Base-by-base conservation (phyloP, 1,140 invertebrate species). In the Penaeus japonicus region DNA sequence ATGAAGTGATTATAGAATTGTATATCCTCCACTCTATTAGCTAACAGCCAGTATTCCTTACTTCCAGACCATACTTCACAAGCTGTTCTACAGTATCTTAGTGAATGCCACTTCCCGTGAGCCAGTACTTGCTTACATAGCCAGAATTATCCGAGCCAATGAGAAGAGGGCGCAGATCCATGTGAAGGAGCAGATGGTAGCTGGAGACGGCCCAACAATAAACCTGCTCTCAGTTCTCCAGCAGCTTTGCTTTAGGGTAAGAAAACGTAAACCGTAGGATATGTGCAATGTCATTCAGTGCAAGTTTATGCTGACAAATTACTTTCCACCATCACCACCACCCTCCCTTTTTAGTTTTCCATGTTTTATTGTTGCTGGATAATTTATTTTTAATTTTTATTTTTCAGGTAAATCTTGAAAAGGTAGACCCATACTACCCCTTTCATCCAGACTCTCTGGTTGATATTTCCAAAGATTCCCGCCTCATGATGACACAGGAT, bases 181-280 rank as follows among this genome's bases (percentile, higher is more conserved):
- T n/a, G 87, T 89, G 92, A 96, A 95, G 54, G 97, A 99, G 92
- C 94, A 96, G 90, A 93, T 95, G 0, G 94, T 98, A 0, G 96
- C 97, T 53, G 96, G 96, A 18, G 98, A 99, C 93, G 98, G 98
- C 1, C 98, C 98, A 92, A 98, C 99, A 96, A 92, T 99, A 54
- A 99, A 99, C 93, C 92, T 99, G 5, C 94, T 99, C 85, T 96
- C 96, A 70, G 96, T 99, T 20, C 92, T 99, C 79, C 98, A 99
- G 92, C 95, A 96, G 92, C 92, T 99, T 0, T 96, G 97, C 0
- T 94, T 96, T 0, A 97, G 97, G 93, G 96, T 95, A 77, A 59
- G 77, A 10, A 20, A 54, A 39, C 22, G 2, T 22, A 7, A 39
- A 24, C 62, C 4, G 27, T n/a, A 32, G 18, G n/a, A 27, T 27